These are phyloP conservation scores for Paguma larvata DNA, from an alignment of 2,797 vertebrate species.

Conservation along the genomic window DNA sequence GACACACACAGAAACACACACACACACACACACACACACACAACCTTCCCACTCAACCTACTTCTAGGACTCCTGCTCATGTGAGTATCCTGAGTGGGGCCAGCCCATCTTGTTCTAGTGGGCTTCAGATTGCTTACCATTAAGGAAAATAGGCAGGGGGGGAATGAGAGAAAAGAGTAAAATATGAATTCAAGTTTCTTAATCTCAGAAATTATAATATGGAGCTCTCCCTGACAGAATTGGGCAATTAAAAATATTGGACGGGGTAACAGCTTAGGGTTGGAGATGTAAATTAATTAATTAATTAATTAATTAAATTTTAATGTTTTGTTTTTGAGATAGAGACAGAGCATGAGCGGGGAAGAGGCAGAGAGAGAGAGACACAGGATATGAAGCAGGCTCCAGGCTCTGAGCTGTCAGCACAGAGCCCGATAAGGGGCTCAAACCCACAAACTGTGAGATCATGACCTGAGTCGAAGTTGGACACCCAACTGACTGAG, in stretches of 20 bases:
- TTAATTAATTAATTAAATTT: no score
- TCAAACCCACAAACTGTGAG: no score
- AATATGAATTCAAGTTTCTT: constrained; percentile 27
- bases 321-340: no score
- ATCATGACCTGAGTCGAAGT: no score
- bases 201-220: constrained; percentile 2
- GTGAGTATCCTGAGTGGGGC: background rate
- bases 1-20: no score
- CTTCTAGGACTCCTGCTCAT: background rate
- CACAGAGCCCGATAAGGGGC: no score
- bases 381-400: no score
- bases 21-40: background rate
- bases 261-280: background rate
- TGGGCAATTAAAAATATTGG: background rate
- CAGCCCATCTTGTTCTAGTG: background rate
- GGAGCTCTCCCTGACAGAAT: background rate
- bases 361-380: no score
- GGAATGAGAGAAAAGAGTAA: background rate
- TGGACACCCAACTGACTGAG: no score
- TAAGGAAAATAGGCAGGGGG: background rate
- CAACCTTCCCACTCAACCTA: background rate
- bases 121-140: background rate
- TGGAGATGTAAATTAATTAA: background rate
- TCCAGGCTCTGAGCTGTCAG: no score
- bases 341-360: no score